Evolutionary conservation across 1,140 invertebrate species (phyloP).

Genomic region (Drosophila virilis): DNA sequence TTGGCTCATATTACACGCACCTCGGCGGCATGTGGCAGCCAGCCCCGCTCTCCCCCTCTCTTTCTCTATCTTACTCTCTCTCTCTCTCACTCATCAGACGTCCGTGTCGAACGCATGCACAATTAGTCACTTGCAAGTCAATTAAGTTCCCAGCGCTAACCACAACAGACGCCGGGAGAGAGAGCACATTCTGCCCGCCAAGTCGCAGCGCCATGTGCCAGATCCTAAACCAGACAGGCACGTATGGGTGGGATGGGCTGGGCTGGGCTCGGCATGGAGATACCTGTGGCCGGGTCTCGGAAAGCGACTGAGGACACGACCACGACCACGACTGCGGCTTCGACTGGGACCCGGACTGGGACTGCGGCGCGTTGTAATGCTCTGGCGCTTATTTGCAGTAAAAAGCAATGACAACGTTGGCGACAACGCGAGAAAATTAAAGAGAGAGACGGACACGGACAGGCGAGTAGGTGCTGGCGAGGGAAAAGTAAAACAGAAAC

Average conservation of each 20-base stretch:
- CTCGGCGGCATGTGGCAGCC: constrained; percentile 22
- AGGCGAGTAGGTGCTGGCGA: not conserved
- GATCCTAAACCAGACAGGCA: constrained; percentile 38
- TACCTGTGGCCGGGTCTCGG: constrained; percentile 66
- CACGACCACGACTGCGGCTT: constrained; percentile 10
- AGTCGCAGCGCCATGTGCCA: not conserved
- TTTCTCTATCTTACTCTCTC: too few relatives aligned
- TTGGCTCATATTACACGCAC: constrained; percentile 77
- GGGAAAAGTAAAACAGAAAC: constrained; percentile 75
- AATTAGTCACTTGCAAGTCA: constrained; percentile 83
- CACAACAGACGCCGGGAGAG: constrained; percentile 64
- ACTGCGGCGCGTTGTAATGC: constrained; percentile 50
- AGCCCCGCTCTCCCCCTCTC: constrained; percentile 2
- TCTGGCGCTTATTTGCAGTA: constrained; percentile 74
- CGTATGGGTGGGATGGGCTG: constrained; percentile 38
- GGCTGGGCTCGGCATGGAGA: constrained; percentile 4
- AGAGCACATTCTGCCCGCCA: too few relatives aligned
- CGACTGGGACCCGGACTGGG: constrained; percentile 8
- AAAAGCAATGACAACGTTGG: constrained; percentile 75
- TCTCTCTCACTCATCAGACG: constrained; percentile 1
- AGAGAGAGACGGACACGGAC: constrained; percentile 11
- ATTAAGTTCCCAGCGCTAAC: constrained; percentile 73
- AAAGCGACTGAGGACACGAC: constrained; percentile 30
- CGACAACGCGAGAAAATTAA: constrained; percentile 65
- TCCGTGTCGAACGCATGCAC: constrained; percentile 77